Base-by-base conservation (phyloP, 2,113 vertebrate genomes). In the Nycticryphes semicollaris region DNA sequence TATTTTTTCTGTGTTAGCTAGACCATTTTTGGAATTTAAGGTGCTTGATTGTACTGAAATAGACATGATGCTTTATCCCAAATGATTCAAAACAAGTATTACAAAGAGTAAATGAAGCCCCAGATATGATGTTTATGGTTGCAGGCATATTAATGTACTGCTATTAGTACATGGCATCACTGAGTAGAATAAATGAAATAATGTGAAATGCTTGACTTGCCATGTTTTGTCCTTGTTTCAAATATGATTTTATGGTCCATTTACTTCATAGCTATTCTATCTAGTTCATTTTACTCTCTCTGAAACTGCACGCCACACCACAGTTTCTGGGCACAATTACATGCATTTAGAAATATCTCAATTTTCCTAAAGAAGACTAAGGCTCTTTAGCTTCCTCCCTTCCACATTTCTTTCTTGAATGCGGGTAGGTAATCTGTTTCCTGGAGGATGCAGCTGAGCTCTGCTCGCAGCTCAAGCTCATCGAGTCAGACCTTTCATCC, bases 151-250 rank as follows among this genome's bases (percentile, higher is more conserved):
- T 94, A 92, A 93, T 83, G n/a, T 70, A 70, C 59, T 79, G 24
- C 62, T 73, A 14, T 73, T 91, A 37, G 66, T 74, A 68, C 89
- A 85, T 75, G 50, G 69, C 92, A 89, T 79, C 70, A 43, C 91
- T 86, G 89, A 90, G 82, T 63, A 88, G 85, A 89, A 88, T 80
- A 80, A 95, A 94, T 91, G 53, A 89, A 96, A 82, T 92, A 70
- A 91, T 76, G 86, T 0, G 0, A 79, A 93, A 93, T 95, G 94
- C 94, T 91, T 91, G 90, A 82, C 86, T 95, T 96, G 85, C 84
- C 59, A 82, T 93, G 78, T 91, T 95, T 94, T 92, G 92, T 96
- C 66, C 80, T 92, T 69, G 70, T 96, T 97, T 95, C 81, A 93
- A 76, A 84, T 67, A 48, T 5, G 74, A 91, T 96, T 96, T 97